A percentile compares a stretch with the other conserved stretches of the same genome.
These are phyloP conservation scores for Tilapia sparmanii DNA, from an alignment of 2,113 vertebrate genomes.

Conservation along the genomic window DNA sequence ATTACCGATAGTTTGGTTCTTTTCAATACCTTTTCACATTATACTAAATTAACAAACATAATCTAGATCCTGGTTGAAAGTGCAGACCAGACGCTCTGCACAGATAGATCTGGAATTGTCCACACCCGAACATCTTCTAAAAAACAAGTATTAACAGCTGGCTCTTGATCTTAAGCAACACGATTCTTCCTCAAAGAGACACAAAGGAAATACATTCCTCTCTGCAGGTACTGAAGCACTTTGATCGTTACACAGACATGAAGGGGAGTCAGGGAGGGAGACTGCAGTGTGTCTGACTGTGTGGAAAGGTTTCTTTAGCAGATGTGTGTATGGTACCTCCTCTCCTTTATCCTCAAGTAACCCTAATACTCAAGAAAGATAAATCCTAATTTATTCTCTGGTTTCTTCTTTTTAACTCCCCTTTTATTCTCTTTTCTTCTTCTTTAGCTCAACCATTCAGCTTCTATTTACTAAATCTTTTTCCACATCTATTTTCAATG, in stretches of 20 bases:
- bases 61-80: not conserved
- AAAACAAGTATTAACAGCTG: not conserved
- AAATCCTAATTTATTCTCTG: not conserved
- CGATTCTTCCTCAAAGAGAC: not conserved
- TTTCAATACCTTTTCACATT: not conserved
- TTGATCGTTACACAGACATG: not conserved
- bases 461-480: not conserved
- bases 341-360: not conserved
- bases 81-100: not conserved
- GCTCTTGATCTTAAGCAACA: not conserved
- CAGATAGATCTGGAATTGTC: not conserved
- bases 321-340: not conserved
- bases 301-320: not conserved
- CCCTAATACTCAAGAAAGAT: not conserved
- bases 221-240: not conserved
- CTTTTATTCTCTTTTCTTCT: not conserved
- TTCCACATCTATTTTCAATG: not conserved
- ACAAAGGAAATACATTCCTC: not conserved
- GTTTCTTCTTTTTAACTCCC: not conserved
- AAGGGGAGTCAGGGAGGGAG: not conserved
- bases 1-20: not conserved
- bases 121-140: not conserved
- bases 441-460: accelerated
- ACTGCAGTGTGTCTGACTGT: not conserved
- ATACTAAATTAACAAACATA: not conserved